Evolutionary conservation across 2,888 invertebrate genomes (phyloP).

Genomic region (Caenorhabditis sp.): DNA sequence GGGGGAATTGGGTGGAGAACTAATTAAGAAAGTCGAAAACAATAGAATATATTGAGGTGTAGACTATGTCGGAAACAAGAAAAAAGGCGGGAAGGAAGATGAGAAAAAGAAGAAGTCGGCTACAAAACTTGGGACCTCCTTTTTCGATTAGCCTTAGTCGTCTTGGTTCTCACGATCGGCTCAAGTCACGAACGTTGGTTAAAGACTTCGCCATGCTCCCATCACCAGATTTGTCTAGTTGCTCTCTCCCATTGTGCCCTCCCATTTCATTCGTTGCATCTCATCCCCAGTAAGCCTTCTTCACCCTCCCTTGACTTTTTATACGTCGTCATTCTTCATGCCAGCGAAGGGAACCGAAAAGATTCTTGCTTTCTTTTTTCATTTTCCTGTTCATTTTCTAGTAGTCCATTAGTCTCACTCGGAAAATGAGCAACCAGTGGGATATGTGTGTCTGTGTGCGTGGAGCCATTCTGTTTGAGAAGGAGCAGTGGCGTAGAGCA

Average conservation of each 20-base stretch:
- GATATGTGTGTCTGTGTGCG: too few species aligned
- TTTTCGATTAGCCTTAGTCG: conserved; percentile 36
- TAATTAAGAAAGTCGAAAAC: conserved; percentile 68
- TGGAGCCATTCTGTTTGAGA: not conserved
- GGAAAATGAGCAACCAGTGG: conserved; percentile 50
- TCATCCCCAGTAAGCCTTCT: conserved; percentile 32
- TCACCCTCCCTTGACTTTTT: conserved; percentile 7
- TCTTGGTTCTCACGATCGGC: conserved; percentile 46
- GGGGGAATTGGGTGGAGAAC: conserved; percentile 53
- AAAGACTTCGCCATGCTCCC: conserved; percentile 23
- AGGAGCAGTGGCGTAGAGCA: too few species aligned
- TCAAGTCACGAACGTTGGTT: conserved; percentile 43
- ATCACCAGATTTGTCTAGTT: conserved; percentile 40
- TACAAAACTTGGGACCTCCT: conserved; percentile 14
- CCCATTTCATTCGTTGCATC: not conserved
- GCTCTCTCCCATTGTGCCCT: conserved; percentile 32
- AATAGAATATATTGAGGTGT: conserved; percentile 64
- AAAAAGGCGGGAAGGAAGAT: conserved; percentile 8
- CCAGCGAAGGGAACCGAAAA: conserved; percentile 1
- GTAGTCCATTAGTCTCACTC: conserved; percentile 64
- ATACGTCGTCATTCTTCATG: conserved; percentile 11
- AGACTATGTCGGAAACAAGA: conserved; percentile 28
- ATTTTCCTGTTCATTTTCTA: conserved; percentile 62
- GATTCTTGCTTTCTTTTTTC: conserved; percentile 30
- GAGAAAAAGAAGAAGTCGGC: not conserved